phyloP scores from a whole-genome alignment of 2,113 vertebrate species.

The Antechinus stuartii region DNA sequence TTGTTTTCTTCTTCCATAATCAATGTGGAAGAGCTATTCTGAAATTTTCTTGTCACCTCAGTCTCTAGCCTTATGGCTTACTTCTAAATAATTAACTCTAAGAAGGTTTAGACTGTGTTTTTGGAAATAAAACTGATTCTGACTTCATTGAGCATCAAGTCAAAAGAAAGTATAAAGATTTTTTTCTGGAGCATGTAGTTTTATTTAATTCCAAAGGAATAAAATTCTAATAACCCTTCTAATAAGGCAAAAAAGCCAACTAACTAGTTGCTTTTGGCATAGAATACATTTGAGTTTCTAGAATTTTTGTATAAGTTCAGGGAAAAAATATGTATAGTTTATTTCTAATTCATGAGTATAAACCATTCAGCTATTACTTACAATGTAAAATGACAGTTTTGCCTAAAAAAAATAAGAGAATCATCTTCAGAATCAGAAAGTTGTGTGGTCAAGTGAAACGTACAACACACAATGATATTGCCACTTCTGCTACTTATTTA shows the following conservation, averaged over 20 bases:
- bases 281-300: too few species aligned
- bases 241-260: neutral
- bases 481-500: neutral
- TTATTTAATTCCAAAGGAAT: neutral
- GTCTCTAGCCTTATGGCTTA: neutral
- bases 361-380: neutral
- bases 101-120: neutral
- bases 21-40: neutral
- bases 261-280: neutral
- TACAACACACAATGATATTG: neutral
- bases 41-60: neutral
- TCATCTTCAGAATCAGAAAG: neutral
- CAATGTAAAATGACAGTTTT: neutral
- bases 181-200: neutral
- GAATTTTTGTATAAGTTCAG: neutral
- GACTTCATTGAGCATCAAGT: neutral
- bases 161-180: slow-evolving; percentile 16
- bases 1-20: neutral
- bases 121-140: neutral
- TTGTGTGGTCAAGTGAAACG: too few species aligned
- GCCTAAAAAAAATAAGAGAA: neutral
- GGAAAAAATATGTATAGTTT: neutral
- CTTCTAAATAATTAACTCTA: neutral
- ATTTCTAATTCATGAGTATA: neutral
- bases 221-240: neutral